phyloP scores from a whole-genome alignment of 2,888 invertebrate species.

The Philereme vetulata region DNA sequence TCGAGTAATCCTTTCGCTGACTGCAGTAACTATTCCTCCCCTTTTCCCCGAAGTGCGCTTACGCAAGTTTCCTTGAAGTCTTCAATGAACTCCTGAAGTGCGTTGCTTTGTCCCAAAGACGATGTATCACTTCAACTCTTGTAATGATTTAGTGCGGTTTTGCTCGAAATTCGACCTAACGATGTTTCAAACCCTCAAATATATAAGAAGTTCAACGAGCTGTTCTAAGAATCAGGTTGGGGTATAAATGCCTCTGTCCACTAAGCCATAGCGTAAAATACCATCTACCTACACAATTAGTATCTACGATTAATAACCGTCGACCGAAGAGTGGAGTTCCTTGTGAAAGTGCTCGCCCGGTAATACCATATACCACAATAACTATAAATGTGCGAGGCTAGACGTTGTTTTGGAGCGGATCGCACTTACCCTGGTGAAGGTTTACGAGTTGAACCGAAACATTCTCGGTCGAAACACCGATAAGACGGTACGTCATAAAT shows the following conservation, averaged over 20 bases:
- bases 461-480: too few species aligned
- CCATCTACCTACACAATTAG: too few species aligned
- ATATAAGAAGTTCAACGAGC: constrained; percentile 22
- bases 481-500: too few species aligned
- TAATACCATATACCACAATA: too few species aligned
- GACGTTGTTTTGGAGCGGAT: too few species aligned
- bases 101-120: constrained; percentile 22
- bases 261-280: background rate
- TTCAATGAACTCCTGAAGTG: constrained; percentile 30
- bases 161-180: constrained; percentile 35
- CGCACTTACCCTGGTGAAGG: too few species aligned
- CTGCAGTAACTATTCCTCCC: constrained; percentile 5
- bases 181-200: constrained; percentile 39
- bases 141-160: constrained; percentile 45
- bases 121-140: constrained; percentile 45
- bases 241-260: background rate
- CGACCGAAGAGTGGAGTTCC: too few species aligned
- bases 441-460: too few species aligned
- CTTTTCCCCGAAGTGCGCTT: constrained; percentile 26
- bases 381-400: too few species aligned
- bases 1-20: background rate
- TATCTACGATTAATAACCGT: too few species aligned
- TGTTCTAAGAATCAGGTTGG: constrained; percentile 40
- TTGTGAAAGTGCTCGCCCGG: too few species aligned
- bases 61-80: constrained; percentile 32